Evolutionary conservation across 30 jellyfish, hydroid and myxozoan species (phyloP).

Genomic region (Aurelia sp.): DNA sequence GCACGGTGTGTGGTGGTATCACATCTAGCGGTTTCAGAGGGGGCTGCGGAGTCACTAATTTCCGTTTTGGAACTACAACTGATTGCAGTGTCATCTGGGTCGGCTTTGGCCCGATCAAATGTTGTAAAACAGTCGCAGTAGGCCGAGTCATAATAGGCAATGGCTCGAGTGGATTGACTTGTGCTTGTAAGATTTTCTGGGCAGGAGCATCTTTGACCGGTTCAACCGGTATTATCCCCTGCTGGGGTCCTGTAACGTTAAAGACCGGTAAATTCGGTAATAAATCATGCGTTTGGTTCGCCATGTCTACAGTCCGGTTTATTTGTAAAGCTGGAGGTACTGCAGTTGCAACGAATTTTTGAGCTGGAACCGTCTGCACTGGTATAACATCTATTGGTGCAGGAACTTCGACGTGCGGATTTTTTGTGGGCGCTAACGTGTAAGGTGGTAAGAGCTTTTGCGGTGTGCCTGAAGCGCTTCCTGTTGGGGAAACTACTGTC

Average conservation of each 20-base stretch:
- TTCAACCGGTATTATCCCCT: slow-evolving; percentile 31
- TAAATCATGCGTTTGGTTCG: slow-evolving; percentile 22
- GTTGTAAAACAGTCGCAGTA: slow-evolving; percentile 58
- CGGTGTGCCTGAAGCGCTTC: too few relatives aligned
- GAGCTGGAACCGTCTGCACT: slow-evolving; percentile 63
- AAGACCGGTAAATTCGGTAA: slow-evolving; percentile 59
- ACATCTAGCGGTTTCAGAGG: slow-evolving; percentile 37
- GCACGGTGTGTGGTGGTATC: slow-evolving; percentile 43
- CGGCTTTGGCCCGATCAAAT: slow-evolving; percentile 19
- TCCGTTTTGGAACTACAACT: slow-evolving; percentile 69
- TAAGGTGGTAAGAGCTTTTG: too few relatives aligned
- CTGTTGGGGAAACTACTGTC: too few relatives aligned
- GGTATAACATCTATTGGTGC: slow-evolving; percentile 64
- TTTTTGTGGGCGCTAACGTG: neutral
- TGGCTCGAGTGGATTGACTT: slow-evolving; percentile 45
- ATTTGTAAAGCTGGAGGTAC: neutral
- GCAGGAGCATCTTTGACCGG: slow-evolving; percentile 27
- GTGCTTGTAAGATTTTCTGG: neutral
- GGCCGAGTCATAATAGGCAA: slow-evolving; percentile 64
- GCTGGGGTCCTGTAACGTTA: slow-evolving; percentile 20
- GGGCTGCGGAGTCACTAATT: slow-evolving; percentile 47
- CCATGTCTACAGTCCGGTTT: neutral
- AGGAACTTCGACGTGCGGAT: slow-evolving; percentile 38
- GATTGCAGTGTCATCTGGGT: slow-evolving; percentile 61
- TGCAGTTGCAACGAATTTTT: slow-evolving; percentile 14